Evolutionary conservation across 1,140 invertebrate genomes (phyloP), one percentile per base, ranked within the genome.

Genomic region (Monochamus saltuarius): DNA sequence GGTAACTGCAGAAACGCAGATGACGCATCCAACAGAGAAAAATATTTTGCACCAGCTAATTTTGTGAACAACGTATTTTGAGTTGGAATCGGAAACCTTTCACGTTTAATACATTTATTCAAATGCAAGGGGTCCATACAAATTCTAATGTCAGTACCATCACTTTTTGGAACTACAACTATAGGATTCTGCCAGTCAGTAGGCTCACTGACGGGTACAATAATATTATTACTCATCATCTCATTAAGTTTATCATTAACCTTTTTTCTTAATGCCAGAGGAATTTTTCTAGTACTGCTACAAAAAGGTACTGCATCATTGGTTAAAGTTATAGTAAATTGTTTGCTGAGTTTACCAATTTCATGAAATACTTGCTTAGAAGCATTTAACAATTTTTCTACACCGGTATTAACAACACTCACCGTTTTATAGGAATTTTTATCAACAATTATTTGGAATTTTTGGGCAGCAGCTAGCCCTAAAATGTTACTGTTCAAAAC

Each of bases 11-110:
- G 7, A 39, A 55, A 55, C 10, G 53, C 53, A 13, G 16, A 29
- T 2, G 53, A 59, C 2, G 59, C 59, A 56, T 56, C 52, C 36
- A 61, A 34, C n/a, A 61, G 14, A 13, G 40, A 13, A 22, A 61
- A 61, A 47, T 47, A 61, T 47, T 56, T 37, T 7, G 52, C 52
- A 29, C 49, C 43, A 40, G 13, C 34, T 56, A 61, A 19, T 47
- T 53, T 47, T 38, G 57, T 13, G 14, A 61, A 37, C 13, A 54
- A 17, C 13, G 17, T 39, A 22, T 56, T 19, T 35, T 34, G 38
- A 7, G 54, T 56, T 2, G 54, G 54, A 45, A 56, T 56, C 1
- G 39, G 54, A 56, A 29, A 56, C 11, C 39, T 13, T 9, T 43
- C 54, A n/a, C 39, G 22, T 45, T 56, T 19, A 9, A 56, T 56